These are phyloP conservation scores for Ondatra zibethicus DNA, from an alignment of 2,113 vertebrate genomes.

Conservation along the genomic window DNA sequence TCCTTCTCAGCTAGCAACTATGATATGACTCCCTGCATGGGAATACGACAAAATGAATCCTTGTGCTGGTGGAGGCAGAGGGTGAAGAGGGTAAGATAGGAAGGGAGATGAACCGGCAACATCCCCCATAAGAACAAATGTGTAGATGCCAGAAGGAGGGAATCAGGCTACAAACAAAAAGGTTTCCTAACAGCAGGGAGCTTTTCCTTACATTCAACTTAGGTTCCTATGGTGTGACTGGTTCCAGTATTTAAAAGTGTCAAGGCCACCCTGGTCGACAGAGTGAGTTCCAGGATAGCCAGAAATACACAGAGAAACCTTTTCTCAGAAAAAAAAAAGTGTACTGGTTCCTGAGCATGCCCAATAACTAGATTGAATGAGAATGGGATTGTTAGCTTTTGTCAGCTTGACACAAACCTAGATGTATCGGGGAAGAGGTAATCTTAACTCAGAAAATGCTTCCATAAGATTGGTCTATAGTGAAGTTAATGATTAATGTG, in stretches of 20 bases:
- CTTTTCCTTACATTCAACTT: conserved; percentile 2
- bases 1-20: background rate
- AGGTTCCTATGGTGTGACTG: background rate
- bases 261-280: no score
- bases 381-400: background rate
- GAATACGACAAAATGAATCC: background rate
- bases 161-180: background rate
- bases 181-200: background rate
- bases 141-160: background rate
- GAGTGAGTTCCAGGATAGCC: no score
- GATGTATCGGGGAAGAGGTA: background rate
- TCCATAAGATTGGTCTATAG: background rate
- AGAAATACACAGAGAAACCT: no score
- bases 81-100: background rate
- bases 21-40: background rate
- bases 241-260: background rate
- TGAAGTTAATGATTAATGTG: background rate
- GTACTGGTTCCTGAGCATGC: background rate
- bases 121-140: background rate
- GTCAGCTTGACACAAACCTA: background rate
- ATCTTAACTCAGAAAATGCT: background rate
- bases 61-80: background rate
- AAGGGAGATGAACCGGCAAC: background rate
- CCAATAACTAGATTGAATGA: background rate
- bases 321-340: background rate